phyloP scores from a whole-genome alignment of 2,888 invertebrate species.

The Cerastoderma edule region DNA sequence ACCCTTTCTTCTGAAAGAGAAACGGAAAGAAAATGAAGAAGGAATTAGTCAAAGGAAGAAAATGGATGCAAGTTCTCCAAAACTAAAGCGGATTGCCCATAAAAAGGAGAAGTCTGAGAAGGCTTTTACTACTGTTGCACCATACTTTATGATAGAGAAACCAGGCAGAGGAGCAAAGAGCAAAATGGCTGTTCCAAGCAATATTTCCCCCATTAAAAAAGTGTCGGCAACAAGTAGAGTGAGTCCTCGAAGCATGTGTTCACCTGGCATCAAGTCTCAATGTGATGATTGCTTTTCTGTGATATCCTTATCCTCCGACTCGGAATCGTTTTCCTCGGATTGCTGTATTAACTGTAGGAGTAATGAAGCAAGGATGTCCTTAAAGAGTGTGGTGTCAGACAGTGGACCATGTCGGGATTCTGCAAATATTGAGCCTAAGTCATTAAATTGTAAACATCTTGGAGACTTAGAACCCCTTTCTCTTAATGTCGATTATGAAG shows the following conservation, averaged over 20 bases:
- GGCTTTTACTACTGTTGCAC: too few species aligned
- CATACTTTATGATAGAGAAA: too few species aligned
- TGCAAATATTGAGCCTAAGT: neutral
- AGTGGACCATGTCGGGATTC: constrained; percentile 11
- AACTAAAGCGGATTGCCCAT: too few species aligned
- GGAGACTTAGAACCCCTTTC: constrained; percentile 33
- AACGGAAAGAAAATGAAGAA: too few species aligned
- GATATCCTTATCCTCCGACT: constrained; percentile 66
- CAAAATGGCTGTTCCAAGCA: neutral
- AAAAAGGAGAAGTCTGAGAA: too few species aligned
- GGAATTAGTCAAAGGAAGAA: too few species aligned
- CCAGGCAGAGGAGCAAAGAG: too few species aligned
- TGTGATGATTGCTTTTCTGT: constrained; percentile 63
- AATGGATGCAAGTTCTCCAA: too few species aligned
- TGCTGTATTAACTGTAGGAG: constrained; percentile 50
- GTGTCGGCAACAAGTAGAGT: neutral
- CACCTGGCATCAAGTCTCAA: constrained; percentile 13
- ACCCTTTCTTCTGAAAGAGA: too few species aligned
- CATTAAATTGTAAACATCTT: neutral
- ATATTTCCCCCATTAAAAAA: neutral
- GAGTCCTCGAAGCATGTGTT: neutral
- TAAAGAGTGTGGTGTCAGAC: constrained; percentile 23
- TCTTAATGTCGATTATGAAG: constrained; percentile 37
- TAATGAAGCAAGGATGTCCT: constrained; percentile 6
- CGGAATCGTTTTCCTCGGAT: constrained; percentile 56